Percentiles rank a stretch among this genome's conserved stretches.
Evolutionary conservation across 2,888 invertebrate genomes (phyloP).

Genomic region (Gerosis bhagava): DNA sequence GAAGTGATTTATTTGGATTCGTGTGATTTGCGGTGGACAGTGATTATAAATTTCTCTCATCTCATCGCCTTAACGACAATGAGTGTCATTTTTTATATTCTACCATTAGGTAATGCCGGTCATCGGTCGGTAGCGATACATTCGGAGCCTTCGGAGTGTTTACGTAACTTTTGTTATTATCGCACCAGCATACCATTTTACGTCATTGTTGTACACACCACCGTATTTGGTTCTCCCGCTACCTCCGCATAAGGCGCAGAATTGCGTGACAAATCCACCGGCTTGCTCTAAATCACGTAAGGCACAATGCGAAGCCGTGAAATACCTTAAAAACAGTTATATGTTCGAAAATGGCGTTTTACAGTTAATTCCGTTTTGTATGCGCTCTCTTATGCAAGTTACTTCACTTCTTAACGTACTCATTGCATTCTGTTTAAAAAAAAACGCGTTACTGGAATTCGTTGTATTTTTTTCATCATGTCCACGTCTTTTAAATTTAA

Average conservation of each 20-base stretch:
- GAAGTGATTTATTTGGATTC: constrained; percentile 7
- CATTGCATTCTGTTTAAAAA: neutral
- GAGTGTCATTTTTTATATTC: constrained; percentile 26
- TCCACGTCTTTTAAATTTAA: constrained; percentile 29
- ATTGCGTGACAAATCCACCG: neutral
- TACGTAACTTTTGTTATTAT: constrained; percentile 41
- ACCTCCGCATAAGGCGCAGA: constrained; percentile 14
- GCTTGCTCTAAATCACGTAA: constrained; percentile 34
- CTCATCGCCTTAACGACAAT: constrained; percentile 18
- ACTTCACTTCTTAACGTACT: neutral
- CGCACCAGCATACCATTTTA: constrained; percentile 13
- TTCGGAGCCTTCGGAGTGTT: constrained; percentile 36
- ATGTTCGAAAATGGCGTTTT: constrained; percentile 49
- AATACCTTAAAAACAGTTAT: constrained; percentile 36
- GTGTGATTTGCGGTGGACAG: constrained; percentile 8
- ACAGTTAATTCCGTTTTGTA: constrained; percentile 50
- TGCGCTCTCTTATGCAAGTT: constrained; percentile 32
- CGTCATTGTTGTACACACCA: constrained; percentile 4
- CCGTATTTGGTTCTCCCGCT: constrained; percentile 10
- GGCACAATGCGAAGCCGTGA: constrained; percentile 31
- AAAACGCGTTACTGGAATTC: too few species aligned
- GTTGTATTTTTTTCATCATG: neutral
- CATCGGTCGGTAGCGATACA: constrained; percentile 42
- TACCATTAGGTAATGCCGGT: constrained; percentile 45
- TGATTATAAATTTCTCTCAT: constrained; percentile 14